Conservation (phyloP, 2,888 invertebrate genomes). For the Agonopterix alstromeriana region DNA sequence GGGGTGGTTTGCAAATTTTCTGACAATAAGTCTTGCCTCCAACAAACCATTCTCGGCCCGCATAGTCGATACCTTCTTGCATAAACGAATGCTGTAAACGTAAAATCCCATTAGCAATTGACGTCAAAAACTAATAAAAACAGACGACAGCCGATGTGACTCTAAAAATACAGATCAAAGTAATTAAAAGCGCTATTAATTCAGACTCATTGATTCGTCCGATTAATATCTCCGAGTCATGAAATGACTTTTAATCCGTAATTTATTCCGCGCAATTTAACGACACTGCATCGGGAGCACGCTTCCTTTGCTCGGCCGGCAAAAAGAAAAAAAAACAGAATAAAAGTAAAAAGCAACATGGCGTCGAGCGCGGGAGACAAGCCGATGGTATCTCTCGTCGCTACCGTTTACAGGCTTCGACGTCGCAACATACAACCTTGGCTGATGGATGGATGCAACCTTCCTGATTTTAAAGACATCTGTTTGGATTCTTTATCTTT, state of each 20-base stretch:
- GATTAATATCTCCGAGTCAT: conserved; percentile 8
- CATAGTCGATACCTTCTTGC: no score
- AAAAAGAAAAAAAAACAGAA: conserved; percentile 21
- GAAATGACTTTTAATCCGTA: conserved; percentile 13
- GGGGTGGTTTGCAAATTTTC: no score
- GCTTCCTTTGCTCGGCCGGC: conserved; percentile 13
- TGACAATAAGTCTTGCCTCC: no score
- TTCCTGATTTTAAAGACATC: conserved; percentile 9
- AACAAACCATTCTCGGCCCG: no score
- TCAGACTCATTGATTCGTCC: neutral
- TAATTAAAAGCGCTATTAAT: no score
- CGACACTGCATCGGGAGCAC: conserved; percentile 8
- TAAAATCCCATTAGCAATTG: no score
- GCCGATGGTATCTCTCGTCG: conserved; percentile 36
- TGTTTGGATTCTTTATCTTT: conserved; percentile 1
- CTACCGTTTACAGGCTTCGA: conserved; percentile 43
- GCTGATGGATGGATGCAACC: conserved; percentile 19
- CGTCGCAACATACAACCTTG: conserved; percentile 15
- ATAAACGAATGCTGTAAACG: no score
- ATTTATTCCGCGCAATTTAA: conserved; percentile 29
- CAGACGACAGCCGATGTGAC: no score
- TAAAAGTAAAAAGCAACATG: conserved; percentile 16
- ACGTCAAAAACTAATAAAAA: no score
- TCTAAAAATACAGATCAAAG: no score
- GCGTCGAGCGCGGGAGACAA: conserved; percentile 29